A percentile compares a stretch with the other conserved stretches of the same genome.
Evolutionary conservation across 2,797 vertebrate species (phyloP).

Genomic region (Anniella stebbinsi): DNA sequence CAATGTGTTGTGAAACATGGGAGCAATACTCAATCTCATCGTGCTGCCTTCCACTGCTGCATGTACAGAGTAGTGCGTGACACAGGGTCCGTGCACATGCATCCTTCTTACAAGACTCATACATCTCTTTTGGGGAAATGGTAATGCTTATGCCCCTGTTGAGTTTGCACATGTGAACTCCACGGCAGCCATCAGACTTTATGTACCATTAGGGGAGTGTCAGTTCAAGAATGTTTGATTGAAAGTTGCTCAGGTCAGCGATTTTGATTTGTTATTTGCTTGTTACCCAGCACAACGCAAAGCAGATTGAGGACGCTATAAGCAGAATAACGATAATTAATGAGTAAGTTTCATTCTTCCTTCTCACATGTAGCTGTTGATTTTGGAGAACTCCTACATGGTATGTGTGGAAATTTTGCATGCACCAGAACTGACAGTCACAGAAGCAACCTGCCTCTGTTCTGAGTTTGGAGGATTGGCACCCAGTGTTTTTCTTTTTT

Average conservation of each 20-base stretch:
- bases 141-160: background rate
- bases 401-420: background rate
- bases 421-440: background rate
- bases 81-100: background rate
- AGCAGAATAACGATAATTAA: background rate
- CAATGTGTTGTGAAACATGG: background rate
- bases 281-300: background rate
- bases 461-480: background rate
- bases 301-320: background rate
- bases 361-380: background rate
- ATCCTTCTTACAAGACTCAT: background rate
- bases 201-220: too few species aligned
- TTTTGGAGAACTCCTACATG: background rate
- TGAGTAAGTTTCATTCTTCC: background rate
- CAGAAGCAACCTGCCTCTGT: conserved; percentile 9
- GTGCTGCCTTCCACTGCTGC: background rate
- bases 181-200: background rate
- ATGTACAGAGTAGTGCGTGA: background rate
- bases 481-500: background rate
- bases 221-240: background rate
- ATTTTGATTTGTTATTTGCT: background rate
- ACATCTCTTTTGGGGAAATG: background rate
- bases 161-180: background rate
- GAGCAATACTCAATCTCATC: background rate
- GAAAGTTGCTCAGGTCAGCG: background rate